Base-by-base conservation (phyloP, 1,140 invertebrate genomes). In the Drosophila ercepeae region DNA sequence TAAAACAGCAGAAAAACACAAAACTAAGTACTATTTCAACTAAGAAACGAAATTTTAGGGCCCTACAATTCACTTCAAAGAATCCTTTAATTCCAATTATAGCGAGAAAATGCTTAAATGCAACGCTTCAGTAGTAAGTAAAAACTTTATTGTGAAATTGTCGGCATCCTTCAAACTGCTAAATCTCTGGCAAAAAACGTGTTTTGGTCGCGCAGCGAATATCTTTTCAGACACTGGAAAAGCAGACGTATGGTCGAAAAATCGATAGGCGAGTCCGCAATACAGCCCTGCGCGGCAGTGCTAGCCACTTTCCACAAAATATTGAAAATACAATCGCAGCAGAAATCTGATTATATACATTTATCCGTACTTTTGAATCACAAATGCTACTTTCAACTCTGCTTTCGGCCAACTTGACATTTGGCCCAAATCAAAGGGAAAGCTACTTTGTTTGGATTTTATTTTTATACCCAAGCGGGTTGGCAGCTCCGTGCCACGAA, bases 401-500 rank as follows among this genome's bases (percentile, higher is more conserved):
- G 5, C 16, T 29, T 23, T 23, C 1, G 11, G 1, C 46, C 8
- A 59, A 13, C 14, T 52, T 59, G 55, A 53, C 46, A 53, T 39
- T 41, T 6, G 7, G 1, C 1, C n/a, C 21, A 13, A 44, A 34
- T 42, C 11, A 3, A 34, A 65, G 42, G 36, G 34, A 8, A 29
- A 29, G 41, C 48, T 67, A 45, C 39, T 67, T 4, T 21, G 36
- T 53, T 36, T 53, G 16, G 25, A 27, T 14, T 55, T 49, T 23
- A 9, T 1, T 3, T 29, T 49, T 39, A 39, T 9, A 13, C 36
- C 14, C 13, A 14, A 44, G 39, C 46, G 27, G n/a, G 64, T 45
- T 68, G 64, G 64, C 64, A 68, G 64, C 61, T 8, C 61, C 21
- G 7, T 67, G 64, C 64, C 64, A 68, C 64, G 64, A 59, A 68